Conservation (phyloP, 2,797 vertebrate species). For the Hybognathus amarus region DNA sequence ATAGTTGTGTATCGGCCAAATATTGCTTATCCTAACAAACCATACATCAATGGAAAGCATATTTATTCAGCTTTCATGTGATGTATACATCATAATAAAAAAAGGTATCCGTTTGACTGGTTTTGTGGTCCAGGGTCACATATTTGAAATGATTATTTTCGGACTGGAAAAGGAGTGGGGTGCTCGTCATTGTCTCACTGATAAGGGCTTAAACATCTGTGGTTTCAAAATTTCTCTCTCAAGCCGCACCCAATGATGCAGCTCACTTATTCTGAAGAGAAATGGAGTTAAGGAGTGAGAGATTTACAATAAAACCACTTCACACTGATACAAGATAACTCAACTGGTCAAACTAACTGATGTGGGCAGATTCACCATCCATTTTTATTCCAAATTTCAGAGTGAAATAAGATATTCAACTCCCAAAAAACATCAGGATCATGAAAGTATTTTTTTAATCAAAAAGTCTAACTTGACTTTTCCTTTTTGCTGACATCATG, state of each 20-base stretch:
- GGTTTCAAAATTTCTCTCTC: background rate
- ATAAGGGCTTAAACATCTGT: background rate
- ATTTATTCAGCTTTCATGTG: no score
- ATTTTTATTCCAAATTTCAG: background rate
- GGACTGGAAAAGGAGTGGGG: background rate
- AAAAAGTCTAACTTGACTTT: background rate
- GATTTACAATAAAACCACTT: background rate
- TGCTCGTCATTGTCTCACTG: background rate
- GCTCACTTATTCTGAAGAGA: background rate
- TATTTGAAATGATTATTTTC: background rate
- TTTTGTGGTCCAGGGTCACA: no score
- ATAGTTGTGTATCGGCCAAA: no score
- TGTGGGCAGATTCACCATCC: background rate
- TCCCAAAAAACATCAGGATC: background rate
- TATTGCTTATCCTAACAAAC: no score
- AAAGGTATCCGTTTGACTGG: no score
- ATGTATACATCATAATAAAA: no score
- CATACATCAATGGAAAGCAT: no score
- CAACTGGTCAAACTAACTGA: background rate
- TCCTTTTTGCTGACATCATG: background rate
- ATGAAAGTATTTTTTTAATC: background rate
- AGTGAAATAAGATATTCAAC: background rate
- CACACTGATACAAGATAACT: background rate
- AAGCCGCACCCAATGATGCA: background rate
- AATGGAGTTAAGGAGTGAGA: slow-evolving; percentile 9